Evolutionary conservation across 2,113 vertebrate genomes (phyloP).

Genomic region (Malaclemys terrapin): DNA sequence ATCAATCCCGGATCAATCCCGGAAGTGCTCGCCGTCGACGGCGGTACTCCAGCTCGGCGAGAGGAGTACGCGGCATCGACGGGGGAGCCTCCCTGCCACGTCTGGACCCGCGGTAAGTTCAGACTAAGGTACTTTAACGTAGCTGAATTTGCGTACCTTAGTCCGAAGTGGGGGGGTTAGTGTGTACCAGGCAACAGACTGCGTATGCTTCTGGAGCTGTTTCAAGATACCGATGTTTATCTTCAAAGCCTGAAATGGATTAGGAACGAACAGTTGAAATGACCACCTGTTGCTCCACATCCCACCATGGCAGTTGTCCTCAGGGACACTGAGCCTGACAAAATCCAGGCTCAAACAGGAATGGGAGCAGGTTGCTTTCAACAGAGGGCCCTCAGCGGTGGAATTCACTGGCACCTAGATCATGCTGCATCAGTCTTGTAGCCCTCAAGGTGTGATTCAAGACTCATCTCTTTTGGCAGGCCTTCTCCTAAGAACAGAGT

Average conservation of each 20-base stretch:
- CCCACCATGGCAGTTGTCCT: fast-evolving
- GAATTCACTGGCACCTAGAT: background rate
- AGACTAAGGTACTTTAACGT: no score
- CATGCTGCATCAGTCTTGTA: constrained; percentile 7
- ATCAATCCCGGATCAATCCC: no score
- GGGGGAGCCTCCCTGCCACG: no score
- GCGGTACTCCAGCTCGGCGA: no score
- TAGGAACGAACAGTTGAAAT: background rate
- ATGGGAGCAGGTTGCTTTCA: background rate
- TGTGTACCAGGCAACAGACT: background rate
- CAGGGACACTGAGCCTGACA: fast-evolving
- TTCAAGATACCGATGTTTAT: background rate
- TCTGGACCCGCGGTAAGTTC: no score
- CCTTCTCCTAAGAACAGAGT: constrained; percentile 26
- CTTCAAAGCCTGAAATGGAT: background rate
- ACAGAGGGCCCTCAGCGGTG: background rate
- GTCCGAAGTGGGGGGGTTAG: no score
- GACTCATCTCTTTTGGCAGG: background rate
- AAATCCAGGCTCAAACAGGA: background rate
- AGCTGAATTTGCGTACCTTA: no score
- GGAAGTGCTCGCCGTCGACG: no score
- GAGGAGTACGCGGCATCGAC: no score
- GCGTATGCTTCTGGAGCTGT: background rate
- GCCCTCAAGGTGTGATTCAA: background rate
- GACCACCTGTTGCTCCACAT: background rate